phyloP scores from a whole-genome alignment of 2,113 vertebrate species.

The Catagonus wagneri region DNA sequence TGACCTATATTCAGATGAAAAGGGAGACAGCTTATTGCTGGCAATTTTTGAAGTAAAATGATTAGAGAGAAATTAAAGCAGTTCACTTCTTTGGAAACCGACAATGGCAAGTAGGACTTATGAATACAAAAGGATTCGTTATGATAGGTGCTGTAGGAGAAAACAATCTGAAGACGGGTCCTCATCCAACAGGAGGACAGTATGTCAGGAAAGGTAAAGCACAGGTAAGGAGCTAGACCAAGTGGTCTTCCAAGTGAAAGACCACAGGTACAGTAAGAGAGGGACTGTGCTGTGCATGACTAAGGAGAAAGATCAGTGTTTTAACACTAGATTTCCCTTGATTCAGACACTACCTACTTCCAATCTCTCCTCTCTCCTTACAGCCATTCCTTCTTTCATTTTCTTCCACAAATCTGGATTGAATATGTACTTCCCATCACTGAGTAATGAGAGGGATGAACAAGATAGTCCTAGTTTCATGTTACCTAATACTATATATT shows the following conservation, averaged over 20 bases:
- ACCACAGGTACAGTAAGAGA: background rate
- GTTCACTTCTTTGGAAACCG: constrained; percentile 23
- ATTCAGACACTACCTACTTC: background rate
- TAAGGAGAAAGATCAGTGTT: background rate
- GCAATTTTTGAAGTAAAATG: constrained; percentile 33
- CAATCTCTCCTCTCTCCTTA: background rate
- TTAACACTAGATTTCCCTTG: background rate
- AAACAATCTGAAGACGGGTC: background rate
- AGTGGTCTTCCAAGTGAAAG: too few relatives aligned
- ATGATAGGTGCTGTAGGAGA: background rate
- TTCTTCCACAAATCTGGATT: background rate
- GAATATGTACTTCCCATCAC: background rate
- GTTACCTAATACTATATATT: background rate
- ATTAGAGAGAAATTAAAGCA: constrained; percentile 40
- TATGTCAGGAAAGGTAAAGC: background rate
- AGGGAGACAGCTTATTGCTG: background rate
- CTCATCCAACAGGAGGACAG: background rate
- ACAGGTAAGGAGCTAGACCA: background rate
- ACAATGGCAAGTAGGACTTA: background rate
- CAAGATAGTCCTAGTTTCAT: background rate
- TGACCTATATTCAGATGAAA: constrained; percentile 59
- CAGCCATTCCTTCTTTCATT: background rate
- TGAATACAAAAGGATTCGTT: background rate
- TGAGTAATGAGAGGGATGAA: background rate
- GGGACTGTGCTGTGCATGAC: background rate